Evolutionary conservation across 2,888 invertebrate genomes (phyloP), one percentile per base, ranked within the genome.

Genomic region (Phragmatobia fuliginosa): DNA sequence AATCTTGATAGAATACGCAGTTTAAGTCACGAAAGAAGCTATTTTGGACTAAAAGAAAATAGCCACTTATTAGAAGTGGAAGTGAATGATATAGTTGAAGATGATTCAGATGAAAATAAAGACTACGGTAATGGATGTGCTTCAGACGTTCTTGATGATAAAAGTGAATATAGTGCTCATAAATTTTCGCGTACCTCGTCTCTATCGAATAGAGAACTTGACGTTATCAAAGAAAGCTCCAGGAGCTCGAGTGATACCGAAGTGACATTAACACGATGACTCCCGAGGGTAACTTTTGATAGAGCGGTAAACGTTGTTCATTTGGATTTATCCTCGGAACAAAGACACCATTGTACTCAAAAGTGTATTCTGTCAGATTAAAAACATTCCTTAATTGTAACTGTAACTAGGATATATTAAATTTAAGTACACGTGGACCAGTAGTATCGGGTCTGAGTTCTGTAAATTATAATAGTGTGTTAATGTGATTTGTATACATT

Each of bases 171-270:
- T 76, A 89, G 91, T 86, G 88, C 79, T 77, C 91, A 92, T 85
- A 95, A 95, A 77, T 95, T 94, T 88, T 95, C 95, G 61, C 91
- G 94, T 78, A 91, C 90, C 78, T 95, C 95, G 7, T 95, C 95
- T 62, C 79, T 95, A 67, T 95, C 95, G 65, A 95, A 95, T 80
- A 91, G 95, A 80, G 95, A 95, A 85, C 90, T 95, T 59, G 95
- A 95, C 75, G 94, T 95, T 60, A 95, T 95, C 63, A 95, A 94
- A 86, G 95, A 95, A 83, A 95, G 95, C 84, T 95, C 95, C 18
- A 90, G 95, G 79, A 95, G 95, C 83, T 95, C 95, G 18, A 95
- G 95, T 91, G 95, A 95, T 78, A 95, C 94, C 73, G 95, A 95
- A 91, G 93, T 94, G 88, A 94, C 95, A 62, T 91, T 95, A 76